phyloP scores from a whole-genome alignment of 2,888 invertebrate genomes.

The Lagria hirta region DNA sequence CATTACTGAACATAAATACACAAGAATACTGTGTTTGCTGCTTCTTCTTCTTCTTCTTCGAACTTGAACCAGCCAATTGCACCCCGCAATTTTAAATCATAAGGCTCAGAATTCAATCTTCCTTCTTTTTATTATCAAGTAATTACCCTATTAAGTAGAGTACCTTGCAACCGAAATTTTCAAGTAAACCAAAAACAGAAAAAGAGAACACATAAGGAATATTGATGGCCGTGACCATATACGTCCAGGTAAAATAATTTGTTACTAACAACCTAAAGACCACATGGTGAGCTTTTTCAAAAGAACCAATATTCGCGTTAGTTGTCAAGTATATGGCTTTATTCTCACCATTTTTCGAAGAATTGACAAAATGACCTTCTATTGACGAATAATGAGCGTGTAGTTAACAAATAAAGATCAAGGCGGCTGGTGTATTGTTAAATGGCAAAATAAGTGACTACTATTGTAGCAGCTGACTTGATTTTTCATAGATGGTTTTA shows the following conservation, averaged over 20 bases:
- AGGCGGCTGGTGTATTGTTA: constrained; percentile 42
- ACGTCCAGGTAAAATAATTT: constrained; percentile 50
- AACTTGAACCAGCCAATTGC: constrained; percentile 27
- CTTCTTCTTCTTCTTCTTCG: constrained; percentile 37
- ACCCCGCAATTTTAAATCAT: constrained; percentile 38
- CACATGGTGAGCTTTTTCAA: constrained; percentile 35
- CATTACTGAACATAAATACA: constrained; percentile 53
- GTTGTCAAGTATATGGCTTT: constrained; percentile 40
- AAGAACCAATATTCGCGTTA: constrained; percentile 40
- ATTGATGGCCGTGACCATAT: constrained; percentile 13
- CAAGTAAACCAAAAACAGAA: too few species aligned
- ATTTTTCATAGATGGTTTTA: constrained; percentile 41
- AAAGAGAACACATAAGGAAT: too few species aligned
- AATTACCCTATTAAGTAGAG: constrained; percentile 32
- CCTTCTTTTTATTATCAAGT: constrained; percentile 36
- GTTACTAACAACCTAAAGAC: constrained; percentile 38
- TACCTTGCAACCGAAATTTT: constrained; percentile 21
- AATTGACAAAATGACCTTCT: constrained; percentile 39
- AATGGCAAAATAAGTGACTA: constrained; percentile 48
- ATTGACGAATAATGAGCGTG: constrained; percentile 45
- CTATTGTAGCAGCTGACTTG: constrained; percentile 43
- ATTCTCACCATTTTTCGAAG: constrained; percentile 42
- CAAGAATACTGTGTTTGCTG: constrained; percentile 39
- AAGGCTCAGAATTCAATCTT: constrained; percentile 36
- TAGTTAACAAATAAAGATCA: constrained; percentile 43